Base-by-base conservation (phyloP, 1,140 invertebrate species). In the Saccostrea cuccullata region DNA sequence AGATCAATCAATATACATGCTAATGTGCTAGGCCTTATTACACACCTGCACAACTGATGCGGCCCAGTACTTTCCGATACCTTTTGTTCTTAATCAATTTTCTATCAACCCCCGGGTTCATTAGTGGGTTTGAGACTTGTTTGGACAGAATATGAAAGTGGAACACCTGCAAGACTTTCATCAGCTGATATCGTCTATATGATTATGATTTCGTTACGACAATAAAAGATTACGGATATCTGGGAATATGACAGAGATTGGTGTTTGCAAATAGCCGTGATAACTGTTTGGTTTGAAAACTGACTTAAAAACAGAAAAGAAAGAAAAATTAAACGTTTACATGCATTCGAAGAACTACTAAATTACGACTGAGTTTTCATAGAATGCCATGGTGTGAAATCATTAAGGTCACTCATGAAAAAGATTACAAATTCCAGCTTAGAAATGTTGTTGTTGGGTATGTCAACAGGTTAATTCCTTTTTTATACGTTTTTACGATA, bases 101-200 rank as follows among this genome's bases (percentile, higher is more conserved):
- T 36, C 70, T 36, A 73, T 36, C 70, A 73, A 73, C 70, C 70
- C 26, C 67, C 23, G 67, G 67, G 26, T 73, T 23, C 67, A 23
- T 12, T 13, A 23, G 67, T 73, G 20, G 20, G 70, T 73, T 73
- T 73, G 11, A 36, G 8, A 73, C 23, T 12, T 30, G 26, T 26
- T 26, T 15, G 70, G 70, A 36, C 26, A 73, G 23, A 73, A 73
- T 73, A 17, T 36, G 15, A 30, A 73, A 73, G 23, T 73, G 70
- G 26, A 73, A 73, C 70, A 73, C 70, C 70, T 73, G 70, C 70
- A 36, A 73, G 23, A 73, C 70, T 73, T 73, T 73, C 26, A 36
- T 73, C 30, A 73, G 26, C 11, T 17, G 70, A 30, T 73, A 30
- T 73, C 70, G 23, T 9, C 70, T 73, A 73, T 47, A 47, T 47